These are phyloP conservation scores for Paragorgia papillata DNA, from an alignment of 92 coral and sea anemone genomes.

Conservation along the genomic window DNA sequence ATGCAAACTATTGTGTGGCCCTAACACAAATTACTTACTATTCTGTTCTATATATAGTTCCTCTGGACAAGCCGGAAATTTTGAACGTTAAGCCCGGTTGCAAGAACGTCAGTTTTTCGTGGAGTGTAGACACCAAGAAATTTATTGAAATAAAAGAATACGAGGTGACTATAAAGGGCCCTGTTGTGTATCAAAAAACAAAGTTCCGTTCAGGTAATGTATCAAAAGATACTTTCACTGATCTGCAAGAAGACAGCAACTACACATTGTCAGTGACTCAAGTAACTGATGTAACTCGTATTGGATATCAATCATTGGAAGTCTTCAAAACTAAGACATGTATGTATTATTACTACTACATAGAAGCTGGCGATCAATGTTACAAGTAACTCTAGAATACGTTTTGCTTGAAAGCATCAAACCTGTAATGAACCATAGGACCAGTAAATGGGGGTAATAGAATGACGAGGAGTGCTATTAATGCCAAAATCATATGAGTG, in stretches of 20 bases:
- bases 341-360: slow-evolving; percentile 1
- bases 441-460: too few relatives aligned
- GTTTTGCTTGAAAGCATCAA: too few relatives aligned
- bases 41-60: too few relatives aligned
- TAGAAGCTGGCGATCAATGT: too few relatives aligned
- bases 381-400: too few relatives aligned
- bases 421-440: too few relatives aligned
- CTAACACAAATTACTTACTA: too few relatives aligned
- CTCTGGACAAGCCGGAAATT: slow-evolving; percentile 25
- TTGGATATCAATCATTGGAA: background rate
- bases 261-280: slow-evolving; percentile 23
- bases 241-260: slow-evolving; percentile 10
- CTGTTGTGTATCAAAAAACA: background rate
- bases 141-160: background rate
- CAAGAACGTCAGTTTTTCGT: slow-evolving; percentile 19
- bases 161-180: background rate
- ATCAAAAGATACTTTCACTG: slow-evolving; percentile 2
- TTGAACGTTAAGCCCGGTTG: slow-evolving; percentile 15
- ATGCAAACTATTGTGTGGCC: too few relatives aligned
- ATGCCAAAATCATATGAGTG: too few relatives aligned
- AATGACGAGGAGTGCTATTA: too few relatives aligned
- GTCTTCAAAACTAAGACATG: background rate
- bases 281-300: background rate
- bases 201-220: background rate
- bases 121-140: slow-evolving; percentile 9